Evolutionary conservation across 2,113 vertebrate genomes (phyloP).

Genomic region (Pseudorasbora parva): DNA sequence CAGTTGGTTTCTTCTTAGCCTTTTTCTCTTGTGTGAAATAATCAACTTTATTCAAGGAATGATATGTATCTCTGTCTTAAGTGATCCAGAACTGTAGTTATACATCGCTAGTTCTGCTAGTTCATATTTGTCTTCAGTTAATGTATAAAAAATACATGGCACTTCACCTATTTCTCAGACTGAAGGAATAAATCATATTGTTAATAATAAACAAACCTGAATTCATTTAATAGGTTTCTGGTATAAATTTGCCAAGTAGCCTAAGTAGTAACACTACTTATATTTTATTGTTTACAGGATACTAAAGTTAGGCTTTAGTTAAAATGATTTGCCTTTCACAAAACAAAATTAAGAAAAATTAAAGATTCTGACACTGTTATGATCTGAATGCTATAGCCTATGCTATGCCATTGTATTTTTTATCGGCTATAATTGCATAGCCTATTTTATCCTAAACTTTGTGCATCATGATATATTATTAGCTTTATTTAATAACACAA

Average conservation of each 20-base stretch:
- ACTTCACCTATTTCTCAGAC: slow-evolving; percentile 3
- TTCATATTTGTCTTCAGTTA: slow-evolving; percentile 1
- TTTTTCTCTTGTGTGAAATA: background rate
- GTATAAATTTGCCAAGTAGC: too few species aligned
- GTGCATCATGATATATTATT: background rate
- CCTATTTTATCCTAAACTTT: too few species aligned
- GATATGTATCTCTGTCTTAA: background rate
- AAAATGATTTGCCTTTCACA: background rate
- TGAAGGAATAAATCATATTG: background rate
- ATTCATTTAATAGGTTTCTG: background rate
- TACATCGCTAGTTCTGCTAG: background rate
- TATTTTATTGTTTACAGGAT: background rate
- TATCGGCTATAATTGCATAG: background rate
- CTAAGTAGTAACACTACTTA: too few species aligned
- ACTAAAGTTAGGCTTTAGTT: background rate
- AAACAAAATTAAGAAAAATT: background rate
- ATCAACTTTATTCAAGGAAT: background rate
- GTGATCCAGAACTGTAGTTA: background rate
- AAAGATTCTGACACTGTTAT: background rate
- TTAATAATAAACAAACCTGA: background rate
- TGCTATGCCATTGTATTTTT: background rate
- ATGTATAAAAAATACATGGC: background rate
- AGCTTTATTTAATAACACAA: background rate
- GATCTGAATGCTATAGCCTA: too few species aligned
- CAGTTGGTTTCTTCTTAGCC: background rate